Evolutionary conservation across 2,113 vertebrate species (phyloP).

Genomic region (Marcusenius ussheri): DNA sequence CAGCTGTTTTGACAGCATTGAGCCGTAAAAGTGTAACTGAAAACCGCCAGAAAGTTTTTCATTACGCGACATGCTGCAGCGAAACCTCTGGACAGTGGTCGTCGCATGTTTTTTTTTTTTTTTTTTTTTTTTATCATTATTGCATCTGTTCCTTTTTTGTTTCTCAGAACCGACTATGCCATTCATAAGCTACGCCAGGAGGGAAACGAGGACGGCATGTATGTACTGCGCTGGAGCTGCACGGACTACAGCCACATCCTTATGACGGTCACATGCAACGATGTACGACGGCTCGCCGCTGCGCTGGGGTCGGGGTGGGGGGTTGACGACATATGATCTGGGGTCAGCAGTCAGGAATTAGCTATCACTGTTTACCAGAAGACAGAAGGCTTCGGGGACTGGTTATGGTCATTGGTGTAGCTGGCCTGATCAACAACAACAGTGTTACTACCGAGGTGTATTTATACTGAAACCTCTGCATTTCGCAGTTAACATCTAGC

Average conservation of each 20-base stretch:
- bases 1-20: neutral
- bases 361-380: neutral
- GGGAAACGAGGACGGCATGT: conserved; percentile 72
- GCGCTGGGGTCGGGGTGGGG: neutral
- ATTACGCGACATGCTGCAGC: neutral
- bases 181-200: conserved; percentile 72
- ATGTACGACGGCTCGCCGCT: conserved; percentile 29
- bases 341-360: neutral
- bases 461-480: neutral
- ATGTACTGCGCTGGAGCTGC: conserved; percentile 75
- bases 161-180: conserved; percentile 70
- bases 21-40: neutral
- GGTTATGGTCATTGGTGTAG: neutral
- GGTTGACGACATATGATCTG: neutral
- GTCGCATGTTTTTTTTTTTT: neutral
- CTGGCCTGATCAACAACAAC: neutral
- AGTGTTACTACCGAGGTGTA: neutral
- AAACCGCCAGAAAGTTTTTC: neutral
- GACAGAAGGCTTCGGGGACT: neutral
- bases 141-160: neutral
- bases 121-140: neutral
- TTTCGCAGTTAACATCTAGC: neutral
- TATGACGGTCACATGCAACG: conserved; percentile 73
- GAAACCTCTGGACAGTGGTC: neutral
- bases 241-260: conserved; percentile 75